Base-by-base conservation (phyloP, 2,797 vertebrate genomes). In the Sebastes ruberrimus region DNA sequence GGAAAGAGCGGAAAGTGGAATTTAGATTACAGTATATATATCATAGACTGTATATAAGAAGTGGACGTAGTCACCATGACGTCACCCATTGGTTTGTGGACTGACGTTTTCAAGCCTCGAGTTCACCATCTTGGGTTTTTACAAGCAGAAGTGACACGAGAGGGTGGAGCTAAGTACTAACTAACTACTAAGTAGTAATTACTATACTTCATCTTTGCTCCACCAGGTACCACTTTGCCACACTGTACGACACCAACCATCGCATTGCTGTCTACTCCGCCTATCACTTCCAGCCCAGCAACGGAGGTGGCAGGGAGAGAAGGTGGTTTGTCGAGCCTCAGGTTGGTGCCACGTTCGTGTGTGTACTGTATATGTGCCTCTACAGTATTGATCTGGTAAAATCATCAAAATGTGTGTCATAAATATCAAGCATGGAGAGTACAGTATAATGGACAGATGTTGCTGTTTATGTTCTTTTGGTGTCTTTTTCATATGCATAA, bases 301-400 rank as follows among this genome's bases (percentile, higher is more conserved):
- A 92, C 13, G 95, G 95, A 9, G 95, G 96, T 0, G 95, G 95
- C 56, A 87, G 95, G 49, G 95, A 96, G 87, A 88, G 2, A 0
- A 83, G 94, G 49, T 96, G 96, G 96, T 96, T 95, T 83, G 88
- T 96, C 1, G 96, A 96, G 85, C 95, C 95, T 61, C 95, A 96
- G 95, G 96, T 96, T 67, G 60, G 89, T 76, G 22, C 23, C 13
- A 27, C 16, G 22, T 49, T 20, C 16, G 4, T 64, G 38, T 0
- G 22, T 14, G 28, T 16, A 0, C 20, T 56, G 25, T 42, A 11
- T 6, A 4, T 70, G 13, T 55, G 11, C 3, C 53, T 66, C 28
- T 2, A 55, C 38, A 52, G 52, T 14, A 25, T 6, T 62, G 6
- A 70, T 27, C 0, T n/a, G 6, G 7, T 42, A 55, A 28, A 74